Percentiles rank a stretch among this genome's conserved stretches.
Evolutionary conservation across 2,113 vertebrate species (phyloP).

Genomic region (Ameiurus melas): DNA sequence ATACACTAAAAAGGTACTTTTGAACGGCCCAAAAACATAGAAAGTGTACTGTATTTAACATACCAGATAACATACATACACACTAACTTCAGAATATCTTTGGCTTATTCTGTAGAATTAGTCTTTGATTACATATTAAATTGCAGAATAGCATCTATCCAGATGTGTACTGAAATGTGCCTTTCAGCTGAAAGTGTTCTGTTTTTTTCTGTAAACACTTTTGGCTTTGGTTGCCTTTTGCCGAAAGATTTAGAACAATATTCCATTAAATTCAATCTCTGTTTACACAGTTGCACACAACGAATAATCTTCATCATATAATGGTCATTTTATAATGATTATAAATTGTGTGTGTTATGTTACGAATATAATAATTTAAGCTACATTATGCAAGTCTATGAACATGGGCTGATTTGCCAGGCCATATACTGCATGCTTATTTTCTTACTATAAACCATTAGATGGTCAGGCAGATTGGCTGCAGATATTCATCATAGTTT

Average conservation of each 20-base stretch:
- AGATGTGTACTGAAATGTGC: slow-evolving; percentile 55
- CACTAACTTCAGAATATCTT: not conserved
- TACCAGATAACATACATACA: not conserved
- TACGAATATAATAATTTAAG: not conserved
- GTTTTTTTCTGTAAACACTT: not conserved
- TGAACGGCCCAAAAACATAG: not conserved
- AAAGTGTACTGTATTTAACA: not conserved
- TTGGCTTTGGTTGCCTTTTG: slow-evolving; percentile 5
- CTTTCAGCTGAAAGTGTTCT: not conserved
- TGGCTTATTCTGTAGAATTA: not conserved
- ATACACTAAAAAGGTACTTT: not conserved
- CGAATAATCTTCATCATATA: slow-evolving; percentile 10
- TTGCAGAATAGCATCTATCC: not conserved
- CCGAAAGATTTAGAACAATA: not conserved
- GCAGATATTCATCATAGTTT: not conserved
- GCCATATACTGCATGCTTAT: not conserved
- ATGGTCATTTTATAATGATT: slow-evolving; percentile 16
- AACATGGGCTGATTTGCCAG: not conserved
- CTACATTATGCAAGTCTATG: slow-evolving; percentile 5
- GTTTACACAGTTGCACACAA: slow-evolving; percentile 24
- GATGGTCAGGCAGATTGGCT: not conserved
- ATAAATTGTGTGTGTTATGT: not conserved
- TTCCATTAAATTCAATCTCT: not conserved
- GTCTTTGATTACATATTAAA: not conserved
- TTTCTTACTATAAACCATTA: not conserved